Conservation (phyloP, 2,113 vertebrate species). For the Dermatemys mawii region DNA sequence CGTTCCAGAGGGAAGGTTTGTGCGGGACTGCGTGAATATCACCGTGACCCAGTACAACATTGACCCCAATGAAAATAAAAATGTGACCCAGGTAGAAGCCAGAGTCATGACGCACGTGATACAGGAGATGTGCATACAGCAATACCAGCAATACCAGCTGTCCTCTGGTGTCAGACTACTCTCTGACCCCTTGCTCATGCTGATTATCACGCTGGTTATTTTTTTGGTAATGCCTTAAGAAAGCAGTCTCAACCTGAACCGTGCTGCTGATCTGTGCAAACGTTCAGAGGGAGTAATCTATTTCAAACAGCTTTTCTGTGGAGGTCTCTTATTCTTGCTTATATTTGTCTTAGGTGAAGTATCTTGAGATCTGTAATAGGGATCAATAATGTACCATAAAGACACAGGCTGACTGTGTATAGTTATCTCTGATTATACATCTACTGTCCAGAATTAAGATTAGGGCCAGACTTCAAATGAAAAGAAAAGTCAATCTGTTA, state of each 20-base stretch:
- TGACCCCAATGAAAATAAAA: slow-evolving; percentile 67
- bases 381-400: not conserved
- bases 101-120: slow-evolving; percentile 71
- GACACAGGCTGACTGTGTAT: not conserved
- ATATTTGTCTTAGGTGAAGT: not conserved
- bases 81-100: slow-evolving; percentile 59
- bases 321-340: not conserved
- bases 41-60: slow-evolving; percentile 60
- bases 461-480: not conserved
- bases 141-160: slow-evolving; percentile 53
- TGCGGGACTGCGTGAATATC: slow-evolving; percentile 72
- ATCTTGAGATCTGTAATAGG: not conserved
- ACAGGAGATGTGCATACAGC: slow-evolving; percentile 69
- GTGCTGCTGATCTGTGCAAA: not conserved
- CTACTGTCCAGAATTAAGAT: not conserved
- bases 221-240: not conserved
- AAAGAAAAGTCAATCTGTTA: not conserved
- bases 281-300: not conserved
- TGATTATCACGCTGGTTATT: slow-evolving; percentile 57
- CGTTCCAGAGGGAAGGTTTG: slow-evolving; percentile 60
- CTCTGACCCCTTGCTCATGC: slow-evolving; percentile 44
- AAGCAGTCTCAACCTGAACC: not conserved
- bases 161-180: not conserved
- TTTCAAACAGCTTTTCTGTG: not conserved
- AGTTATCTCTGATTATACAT: not conserved